A percentile compares a stretch with the other conserved stretches of the same genome.
Evolutionary conservation across 2,888 invertebrate species (phyloP).

Genomic region (Ochropacha duplaris): DNA sequence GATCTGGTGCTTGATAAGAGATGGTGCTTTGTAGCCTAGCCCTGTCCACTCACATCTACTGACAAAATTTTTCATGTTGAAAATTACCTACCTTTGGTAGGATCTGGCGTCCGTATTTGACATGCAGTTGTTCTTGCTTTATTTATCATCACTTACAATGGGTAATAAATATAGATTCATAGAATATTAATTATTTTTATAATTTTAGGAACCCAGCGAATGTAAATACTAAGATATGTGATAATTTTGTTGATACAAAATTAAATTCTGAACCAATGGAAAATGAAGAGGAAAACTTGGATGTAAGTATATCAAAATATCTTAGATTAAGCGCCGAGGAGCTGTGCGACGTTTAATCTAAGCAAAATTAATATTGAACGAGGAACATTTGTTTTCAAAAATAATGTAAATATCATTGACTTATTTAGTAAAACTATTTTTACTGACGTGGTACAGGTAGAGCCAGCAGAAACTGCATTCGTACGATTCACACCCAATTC

Average conservation of each 20-base stretch:
- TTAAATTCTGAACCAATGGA: conserved; percentile 43
- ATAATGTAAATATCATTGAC: not conserved
- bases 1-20: no score
- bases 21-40: no score
- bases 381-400: no score
- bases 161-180: no score
- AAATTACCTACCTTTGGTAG: no score
- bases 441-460: conserved; percentile 55
- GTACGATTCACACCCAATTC: conserved; percentile 89
- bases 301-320: conserved; percentile 39
- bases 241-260: conserved; percentile 69
- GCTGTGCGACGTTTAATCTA: no score
- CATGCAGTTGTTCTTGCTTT: no score
- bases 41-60: no score
- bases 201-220: conserved; percentile 55
- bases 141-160: no score
- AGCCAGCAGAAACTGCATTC: conserved; percentile 88
- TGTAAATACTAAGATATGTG: conserved; percentile 69
- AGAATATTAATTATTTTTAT: not conserved
- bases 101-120: no score
- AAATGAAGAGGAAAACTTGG: conserved; percentile 40
- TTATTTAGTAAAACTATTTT: not conserved
- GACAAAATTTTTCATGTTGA: no score
- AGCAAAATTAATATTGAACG: no score
- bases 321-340: not conserved